Base-by-base conservation (phyloP, 2,888 invertebrate genomes). In the Choreutis nemorana region DNA sequence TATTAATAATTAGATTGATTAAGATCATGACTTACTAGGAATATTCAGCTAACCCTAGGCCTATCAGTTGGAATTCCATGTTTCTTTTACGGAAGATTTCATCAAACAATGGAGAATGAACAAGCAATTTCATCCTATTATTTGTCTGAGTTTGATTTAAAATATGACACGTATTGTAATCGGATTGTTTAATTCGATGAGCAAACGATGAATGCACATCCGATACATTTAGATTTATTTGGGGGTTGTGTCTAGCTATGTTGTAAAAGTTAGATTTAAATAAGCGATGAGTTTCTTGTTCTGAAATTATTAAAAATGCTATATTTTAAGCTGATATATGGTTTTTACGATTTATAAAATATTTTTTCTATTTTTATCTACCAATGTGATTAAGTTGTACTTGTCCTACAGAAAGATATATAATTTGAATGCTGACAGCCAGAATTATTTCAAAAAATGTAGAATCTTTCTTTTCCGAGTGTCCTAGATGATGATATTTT, bases 391-490 rank as follows among this genome's bases (percentile, higher is more conserved):
- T 54, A 30, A 75, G 71, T 31, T 70, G 48, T 50, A 79, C 81
- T 34, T 83, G 61, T 23, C 75, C 70, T 14, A 84, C 53, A 9
- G 83, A 80, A 28, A 84, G 64, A 83, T 84, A 85, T 7, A 82
- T 67, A 11, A 85, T 75, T 44, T 82, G 72, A 21, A 75, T 68
- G 14, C 73, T 48, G 40, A 84, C 58, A 35, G 68, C 53, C 26
- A 81, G 46, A 10, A 85, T 41, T 7, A 64, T 60, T 45, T 85
- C 84, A 38, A 75, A 80, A 14, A 82, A 43, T 31, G 73, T 46
- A 15, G 80, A 51, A 40, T 84, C 85, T 43, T 71, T 79, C 36
- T 80, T 31, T 66, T 63, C n/a, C 51, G 52, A 15, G 50, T n/a
- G 42, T 2, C 56, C 55, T 71, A 81, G 73, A 40, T 84, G 84